Conservation (phyloP, 2,113 vertebrate genomes). For the Phyllopteryx taeniolatus region DNA sequence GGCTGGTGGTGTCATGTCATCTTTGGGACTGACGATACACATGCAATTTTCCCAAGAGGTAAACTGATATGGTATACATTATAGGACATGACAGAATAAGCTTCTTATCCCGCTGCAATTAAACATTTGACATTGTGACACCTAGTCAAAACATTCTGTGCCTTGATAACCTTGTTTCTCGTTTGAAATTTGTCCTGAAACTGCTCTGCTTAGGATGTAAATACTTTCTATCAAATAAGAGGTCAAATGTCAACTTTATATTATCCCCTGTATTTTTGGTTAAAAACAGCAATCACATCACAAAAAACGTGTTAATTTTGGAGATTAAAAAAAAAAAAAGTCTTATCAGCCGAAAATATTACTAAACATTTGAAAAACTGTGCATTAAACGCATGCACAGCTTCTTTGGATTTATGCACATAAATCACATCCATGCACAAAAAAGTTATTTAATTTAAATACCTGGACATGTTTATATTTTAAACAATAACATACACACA, state of each 20-base stretch:
- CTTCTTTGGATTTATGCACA: not conserved
- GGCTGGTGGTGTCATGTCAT: constrained; percentile 70
- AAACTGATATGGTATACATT: not conserved
- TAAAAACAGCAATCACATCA: not conserved
- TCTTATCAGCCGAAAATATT: not conserved
- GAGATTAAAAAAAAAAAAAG: not conserved
- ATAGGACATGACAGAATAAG: constrained; percentile 2
- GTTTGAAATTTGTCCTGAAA: not conserved
- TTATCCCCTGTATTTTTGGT: not conserved
- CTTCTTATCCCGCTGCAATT: constrained; percentile 2
- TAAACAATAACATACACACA: constrained; percentile 25
- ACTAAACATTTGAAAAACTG: not conserved
- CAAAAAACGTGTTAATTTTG: not conserved
- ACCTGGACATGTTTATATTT: not conserved
- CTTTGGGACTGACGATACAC: constrained; percentile 9
- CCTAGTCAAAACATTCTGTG: constrained; percentile 1
- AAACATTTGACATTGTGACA: constrained; percentile 5
- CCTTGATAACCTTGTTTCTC: not conserved
- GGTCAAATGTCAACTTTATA: not conserved
- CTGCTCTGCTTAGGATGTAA: not conserved
- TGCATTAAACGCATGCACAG: not conserved
- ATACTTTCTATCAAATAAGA: not conserved
- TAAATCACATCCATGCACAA: not conserved
- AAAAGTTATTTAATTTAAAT: not conserved
- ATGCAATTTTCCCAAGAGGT: constrained; percentile 8